Base-by-base conservation (phyloP, 2,888 invertebrate genomes). In the Minunthozetes semirufus region DNA sequence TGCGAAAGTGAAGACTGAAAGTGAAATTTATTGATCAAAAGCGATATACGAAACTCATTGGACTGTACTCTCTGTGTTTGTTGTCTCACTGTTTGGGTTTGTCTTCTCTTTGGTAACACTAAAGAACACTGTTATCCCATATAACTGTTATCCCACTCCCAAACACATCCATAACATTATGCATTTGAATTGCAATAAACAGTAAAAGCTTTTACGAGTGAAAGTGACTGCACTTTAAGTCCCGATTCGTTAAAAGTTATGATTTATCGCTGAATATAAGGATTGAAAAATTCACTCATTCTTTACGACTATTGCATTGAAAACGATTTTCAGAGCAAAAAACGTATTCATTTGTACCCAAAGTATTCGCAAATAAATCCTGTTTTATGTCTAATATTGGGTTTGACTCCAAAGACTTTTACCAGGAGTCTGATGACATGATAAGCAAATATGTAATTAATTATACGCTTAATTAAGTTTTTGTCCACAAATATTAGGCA, bases 381-480 rank as follows among this genome's bases (percentile, higher is more conserved):
- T 33, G 33, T 33, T 33, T 33, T 33, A 33, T 13, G 13, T 13
- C 3, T 50, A 8, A 19, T 19, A n/a, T 53, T 19, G 13, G 22
- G 22, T 6, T n/a, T 19, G 53, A 19, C 53, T 53, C n/a, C 19
- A 5, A 22, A 19, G n/a, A 53, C 22, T 61, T n/a, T 59, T 8
- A 17, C 4, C 17, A 61, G 27, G 25, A 25, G 3, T 61, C 4
- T 63, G 63, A 63, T 63, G 63, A 63, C n/a, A 63, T 19, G 63
- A 63, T 63, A 33, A 38, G 63, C 63, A 63, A 63, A 63, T 63
- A 63, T 63, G 27, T 29, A 63, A 63, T 63, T 38, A 63, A 63
- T 63, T 63, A n/a, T 63, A 4, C 19, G 15, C 15, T 63, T 63
- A 63, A 63, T 63, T 63, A 63, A 63, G 33, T 63, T 38, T 63